Conservation (phyloP, 1,140 invertebrate genomes). For the Aphaenogaster ashmeadi region DNA sequence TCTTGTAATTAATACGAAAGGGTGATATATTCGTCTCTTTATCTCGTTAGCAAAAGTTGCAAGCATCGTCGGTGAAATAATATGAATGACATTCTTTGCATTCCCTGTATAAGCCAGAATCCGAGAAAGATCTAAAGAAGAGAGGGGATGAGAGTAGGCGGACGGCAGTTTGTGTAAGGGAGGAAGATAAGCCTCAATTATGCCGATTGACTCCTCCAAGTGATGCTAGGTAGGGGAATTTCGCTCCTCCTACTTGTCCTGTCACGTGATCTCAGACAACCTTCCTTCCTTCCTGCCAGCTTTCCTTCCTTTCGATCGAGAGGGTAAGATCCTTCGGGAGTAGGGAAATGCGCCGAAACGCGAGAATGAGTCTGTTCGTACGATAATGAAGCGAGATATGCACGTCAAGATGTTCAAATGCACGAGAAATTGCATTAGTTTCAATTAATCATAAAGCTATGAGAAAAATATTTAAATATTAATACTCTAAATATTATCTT, state of each 20-base stretch:
- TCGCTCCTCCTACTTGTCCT: slow-evolving; percentile 84
- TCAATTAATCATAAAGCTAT: neutral
- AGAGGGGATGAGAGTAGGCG: slow-evolving; percentile 72
- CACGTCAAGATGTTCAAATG: neutral
- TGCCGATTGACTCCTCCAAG: slow-evolving; percentile 81
- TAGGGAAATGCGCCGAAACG: neutral
- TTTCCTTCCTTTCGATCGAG: slow-evolving; percentile 33
- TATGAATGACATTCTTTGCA: neutral
- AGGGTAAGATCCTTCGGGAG: slow-evolving; percentile 27
- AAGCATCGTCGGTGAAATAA: neutral
- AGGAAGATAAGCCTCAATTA: slow-evolving; percentile 84
- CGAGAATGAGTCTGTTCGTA: neutral
- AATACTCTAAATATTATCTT: neutral
- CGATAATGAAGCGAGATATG: neutral
- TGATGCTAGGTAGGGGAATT: slow-evolving; percentile 81
- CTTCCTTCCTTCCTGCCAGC: slow-evolving; percentile 72
- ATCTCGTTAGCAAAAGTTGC: neutral
- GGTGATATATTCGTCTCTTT: neutral
- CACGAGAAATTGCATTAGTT: neutral
- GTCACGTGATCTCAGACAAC: slow-evolving; percentile 82
- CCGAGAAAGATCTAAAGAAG: slow-evolving; percentile 2
- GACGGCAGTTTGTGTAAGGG: slow-evolving; percentile 76
- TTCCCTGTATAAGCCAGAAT: neutral
- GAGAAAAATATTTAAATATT: neutral
- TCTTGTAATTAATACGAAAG: neutral